Evolutionary conservation across 2,888 invertebrate species (phyloP).

Genomic region (Sinotaia quadrata): DNA sequence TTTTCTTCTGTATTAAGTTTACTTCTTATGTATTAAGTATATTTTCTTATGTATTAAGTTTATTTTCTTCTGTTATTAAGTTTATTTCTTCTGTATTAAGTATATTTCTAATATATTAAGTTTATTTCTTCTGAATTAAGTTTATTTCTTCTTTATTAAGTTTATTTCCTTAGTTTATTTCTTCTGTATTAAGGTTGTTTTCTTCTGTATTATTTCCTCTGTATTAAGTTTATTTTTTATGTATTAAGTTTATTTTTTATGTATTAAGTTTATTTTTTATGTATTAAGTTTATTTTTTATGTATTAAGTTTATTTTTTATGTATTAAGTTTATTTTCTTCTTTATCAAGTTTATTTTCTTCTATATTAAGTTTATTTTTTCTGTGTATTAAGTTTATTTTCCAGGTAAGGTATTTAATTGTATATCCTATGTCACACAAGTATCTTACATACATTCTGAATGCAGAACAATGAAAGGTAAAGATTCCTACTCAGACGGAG

Average conservation of each 20-base stretch:
- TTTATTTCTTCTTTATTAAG: background rate
- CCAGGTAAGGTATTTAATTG: background rate
- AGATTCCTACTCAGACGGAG: too few species aligned
- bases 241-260: background rate
- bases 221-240: background rate
- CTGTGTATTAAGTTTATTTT: background rate
- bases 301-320: background rate
- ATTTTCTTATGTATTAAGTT: background rate
- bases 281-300: background rate
- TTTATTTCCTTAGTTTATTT: background rate
- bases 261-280: background rate
- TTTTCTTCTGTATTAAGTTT: background rate
- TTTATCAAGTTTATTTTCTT: background rate
- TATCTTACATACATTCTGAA: too few species aligned
- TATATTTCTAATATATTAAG: background rate
- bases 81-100: background rate
- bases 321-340: background rate
- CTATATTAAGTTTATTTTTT: background rate
- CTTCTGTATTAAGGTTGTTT: background rate
- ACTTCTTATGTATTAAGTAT: background rate
- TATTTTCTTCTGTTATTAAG: background rate
- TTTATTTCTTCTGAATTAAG: background rate
- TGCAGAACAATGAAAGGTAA: too few species aligned
- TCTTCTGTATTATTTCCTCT: background rate
- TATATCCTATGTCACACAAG: too few species aligned